These are phyloP conservation scores for Natator depressus DNA, from an alignment of 2,113 vertebrate genomes.

Conservation along the genomic window DNA sequence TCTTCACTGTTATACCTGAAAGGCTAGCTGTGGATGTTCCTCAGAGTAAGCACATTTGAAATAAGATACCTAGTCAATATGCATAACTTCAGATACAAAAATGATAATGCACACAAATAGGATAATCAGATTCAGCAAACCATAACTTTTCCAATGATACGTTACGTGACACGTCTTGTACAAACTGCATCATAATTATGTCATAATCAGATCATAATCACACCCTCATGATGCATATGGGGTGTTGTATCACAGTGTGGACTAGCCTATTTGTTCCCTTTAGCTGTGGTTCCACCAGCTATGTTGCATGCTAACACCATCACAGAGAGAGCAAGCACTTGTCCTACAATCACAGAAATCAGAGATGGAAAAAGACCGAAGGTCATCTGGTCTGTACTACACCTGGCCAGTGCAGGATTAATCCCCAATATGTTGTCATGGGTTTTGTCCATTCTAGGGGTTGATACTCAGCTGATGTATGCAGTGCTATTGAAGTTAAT, in stretches of 20 bases:
- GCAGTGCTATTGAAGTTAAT: neutral
- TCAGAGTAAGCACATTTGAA: too few species aligned
- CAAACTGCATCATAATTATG: too few species aligned
- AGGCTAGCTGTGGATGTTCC: too few species aligned
- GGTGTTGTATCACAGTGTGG: neutral
- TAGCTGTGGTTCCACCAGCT: neutral
- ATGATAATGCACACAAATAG: too few species aligned
- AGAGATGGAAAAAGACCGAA: neutral
- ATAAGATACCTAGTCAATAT: too few species aligned
- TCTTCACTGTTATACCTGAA: too few species aligned
- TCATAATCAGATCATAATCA: too few species aligned
- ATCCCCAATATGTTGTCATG: neutral
- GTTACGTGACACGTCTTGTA: too few species aligned
- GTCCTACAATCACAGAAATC: neutral
- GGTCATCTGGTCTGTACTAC: neutral
- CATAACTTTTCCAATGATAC: too few species aligned
- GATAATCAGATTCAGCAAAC: too few species aligned
- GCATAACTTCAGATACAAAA: too few species aligned
- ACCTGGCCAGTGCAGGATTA: neutral
- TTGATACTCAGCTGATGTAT: neutral
- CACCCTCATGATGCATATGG: too few species aligned
- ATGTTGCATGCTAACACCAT: neutral
- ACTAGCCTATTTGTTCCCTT: neutral
- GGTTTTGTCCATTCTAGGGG: neutral
- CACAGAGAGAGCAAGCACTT: neutral